These are phyloP conservation scores for Pseudomyrmex gracilis DNA, from an alignment of 1,140 invertebrate species.

Conservation along the genomic window DNA sequence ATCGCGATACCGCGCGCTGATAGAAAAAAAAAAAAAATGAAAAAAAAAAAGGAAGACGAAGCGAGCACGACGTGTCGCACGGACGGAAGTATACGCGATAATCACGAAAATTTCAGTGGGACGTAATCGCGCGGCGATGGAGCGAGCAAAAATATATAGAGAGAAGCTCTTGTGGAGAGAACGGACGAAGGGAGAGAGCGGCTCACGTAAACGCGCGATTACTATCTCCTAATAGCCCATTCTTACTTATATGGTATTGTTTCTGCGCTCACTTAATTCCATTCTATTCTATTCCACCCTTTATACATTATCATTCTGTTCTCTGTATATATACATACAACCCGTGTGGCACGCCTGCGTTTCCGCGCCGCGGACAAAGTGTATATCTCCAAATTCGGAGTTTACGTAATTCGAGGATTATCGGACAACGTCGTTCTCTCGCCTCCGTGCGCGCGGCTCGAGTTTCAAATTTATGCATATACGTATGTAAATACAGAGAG, in stretches of 20 bases:
- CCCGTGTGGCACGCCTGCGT: too few relatives aligned
- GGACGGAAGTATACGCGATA: too few relatives aligned
- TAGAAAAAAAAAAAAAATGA: neutral
- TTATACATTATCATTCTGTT: constrained; percentile 47
- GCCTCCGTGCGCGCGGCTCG: too few relatives aligned
- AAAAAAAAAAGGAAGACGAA: too few relatives aligned
- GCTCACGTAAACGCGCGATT: constrained; percentile 42
- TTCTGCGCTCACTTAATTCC: constrained; percentile 64
- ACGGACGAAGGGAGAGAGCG: neutral
- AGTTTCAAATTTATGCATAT: too few relatives aligned
- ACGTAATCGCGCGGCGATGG: neutral
- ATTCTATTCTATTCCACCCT: constrained; percentile 69
- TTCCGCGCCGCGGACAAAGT: constrained; percentile 12
- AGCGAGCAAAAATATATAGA: constrained; percentile 15
- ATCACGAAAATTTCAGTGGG: neutral
- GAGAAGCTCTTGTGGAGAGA: neutral
- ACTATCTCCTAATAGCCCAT: constrained; percentile 57
- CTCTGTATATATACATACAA: neutral
- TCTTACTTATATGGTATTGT: constrained; percentile 59
- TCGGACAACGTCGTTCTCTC: constrained; percentile 7
- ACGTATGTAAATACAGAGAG: too few relatives aligned
- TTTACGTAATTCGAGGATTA: constrained; percentile 67
- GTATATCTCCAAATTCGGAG: constrained; percentile 54
- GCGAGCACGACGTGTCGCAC: too few relatives aligned
- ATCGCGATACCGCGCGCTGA: neutral